Evolutionary conservation across 1,140 invertebrate genomes (phyloP).

Genomic region (Heliconius melpomene): DNA sequence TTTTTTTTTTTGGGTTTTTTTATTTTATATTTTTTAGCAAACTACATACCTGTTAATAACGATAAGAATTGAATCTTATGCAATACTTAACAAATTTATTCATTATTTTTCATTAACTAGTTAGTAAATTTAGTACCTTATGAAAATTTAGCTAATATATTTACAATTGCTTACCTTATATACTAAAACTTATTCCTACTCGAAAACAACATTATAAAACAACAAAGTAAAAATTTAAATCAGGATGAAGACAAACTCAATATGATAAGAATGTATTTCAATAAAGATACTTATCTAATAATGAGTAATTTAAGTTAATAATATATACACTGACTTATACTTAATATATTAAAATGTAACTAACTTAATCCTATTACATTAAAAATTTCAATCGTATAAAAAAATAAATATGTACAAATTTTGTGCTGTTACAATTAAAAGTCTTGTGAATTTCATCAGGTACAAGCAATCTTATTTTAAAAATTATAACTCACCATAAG

Average conservation of each 20-base stretch:
- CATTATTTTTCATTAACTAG: neutral
- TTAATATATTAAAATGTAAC: neutral
- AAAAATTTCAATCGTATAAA: neutral
- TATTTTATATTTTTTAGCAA: neutral
- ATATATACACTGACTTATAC: too few relatives aligned
- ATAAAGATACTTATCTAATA: neutral
- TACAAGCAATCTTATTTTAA: neutral
- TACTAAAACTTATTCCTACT: neutral
- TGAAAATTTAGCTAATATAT: neutral
- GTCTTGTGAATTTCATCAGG: conserved; percentile 13
- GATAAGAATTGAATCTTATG: neutral
- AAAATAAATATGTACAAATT: neutral
- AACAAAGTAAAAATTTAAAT: neutral
- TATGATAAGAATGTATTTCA: neutral
- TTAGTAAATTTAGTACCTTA: conserved; percentile 10
- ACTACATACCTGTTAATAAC: neutral
- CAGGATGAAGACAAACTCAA: neutral
- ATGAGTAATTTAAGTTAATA: too few relatives aligned
- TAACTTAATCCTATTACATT: neutral
- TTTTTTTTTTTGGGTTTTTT: neutral
- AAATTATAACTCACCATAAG: neutral
- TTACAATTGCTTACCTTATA: neutral
- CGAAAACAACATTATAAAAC: neutral
- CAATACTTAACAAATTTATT: neutral
- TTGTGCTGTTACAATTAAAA: conserved; percentile 1